A percentile compares a stretch with the other conserved stretches of the same genome.
Evolutionary conservation across 2,888 invertebrate genomes (phyloP).

Genomic region (Andrena praecox): DNA sequence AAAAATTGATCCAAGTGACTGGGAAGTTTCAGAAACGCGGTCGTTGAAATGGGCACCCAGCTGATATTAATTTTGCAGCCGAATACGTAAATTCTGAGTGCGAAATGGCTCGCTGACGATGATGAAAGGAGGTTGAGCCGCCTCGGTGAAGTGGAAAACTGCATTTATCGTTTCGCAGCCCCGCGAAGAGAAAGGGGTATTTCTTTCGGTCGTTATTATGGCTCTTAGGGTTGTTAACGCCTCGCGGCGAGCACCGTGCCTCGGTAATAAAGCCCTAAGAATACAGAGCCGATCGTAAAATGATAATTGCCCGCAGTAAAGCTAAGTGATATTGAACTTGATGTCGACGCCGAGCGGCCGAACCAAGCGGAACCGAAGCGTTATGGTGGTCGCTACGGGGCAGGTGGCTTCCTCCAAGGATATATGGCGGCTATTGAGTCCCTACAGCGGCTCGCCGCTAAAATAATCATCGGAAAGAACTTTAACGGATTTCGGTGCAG

Average conservation of each 20-base stretch:
- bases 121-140: constrained; percentile 19
- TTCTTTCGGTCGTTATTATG: constrained; percentile 77
- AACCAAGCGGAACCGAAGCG: constrained; percentile 66
- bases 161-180: constrained; percentile 77
- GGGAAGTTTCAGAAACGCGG: neutral
- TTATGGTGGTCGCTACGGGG: constrained; percentile 53
- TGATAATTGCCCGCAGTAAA: constrained; percentile 83
- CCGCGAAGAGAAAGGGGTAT: constrained; percentile 72
- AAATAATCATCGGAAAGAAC: constrained; percentile 34
- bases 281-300: constrained; percentile 84
- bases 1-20: too few species aligned
- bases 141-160: constrained; percentile 72
- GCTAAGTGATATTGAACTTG: constrained; percentile 84
- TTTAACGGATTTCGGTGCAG: neutral
- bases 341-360: constrained; percentile 74
- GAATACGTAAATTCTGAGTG: constrained; percentile 20
- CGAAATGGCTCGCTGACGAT: constrained; percentile 2
- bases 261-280: constrained; percentile 83
- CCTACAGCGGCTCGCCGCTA: constrained; percentile 8
- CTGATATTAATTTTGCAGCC: constrained; percentile 15
- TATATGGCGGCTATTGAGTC: constrained; percentile 24
- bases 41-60: neutral
- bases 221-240: constrained; percentile 75
- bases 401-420: constrained; percentile 56
- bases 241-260: constrained; percentile 60